phyloP scores from a whole-genome alignment of 2,113 vertebrate genomes.

The Sitta europaea region DNA sequence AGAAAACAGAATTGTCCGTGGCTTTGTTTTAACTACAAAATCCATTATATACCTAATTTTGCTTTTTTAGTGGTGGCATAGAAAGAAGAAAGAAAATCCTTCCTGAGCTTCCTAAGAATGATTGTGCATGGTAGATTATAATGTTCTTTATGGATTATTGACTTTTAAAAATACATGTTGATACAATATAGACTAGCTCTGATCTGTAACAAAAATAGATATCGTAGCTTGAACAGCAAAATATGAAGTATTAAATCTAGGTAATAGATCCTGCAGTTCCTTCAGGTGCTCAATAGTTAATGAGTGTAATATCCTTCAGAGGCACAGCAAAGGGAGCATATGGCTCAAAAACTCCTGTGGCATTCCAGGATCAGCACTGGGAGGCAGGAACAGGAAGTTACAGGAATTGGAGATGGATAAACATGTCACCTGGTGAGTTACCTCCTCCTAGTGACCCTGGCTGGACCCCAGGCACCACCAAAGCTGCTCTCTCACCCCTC shows the following conservation, averaged over 20 bases:
- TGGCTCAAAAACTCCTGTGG: neutral
- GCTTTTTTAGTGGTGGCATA: neutral
- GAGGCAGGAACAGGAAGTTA: neutral
- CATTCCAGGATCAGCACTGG: neutral
- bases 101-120: neutral
- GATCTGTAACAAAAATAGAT: conserved; percentile 29
- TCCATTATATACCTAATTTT: neutral
- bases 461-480: neutral
- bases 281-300: conserved; percentile 56
- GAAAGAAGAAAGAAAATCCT: neutral
- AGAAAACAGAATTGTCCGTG: neutral
- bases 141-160: conserved; percentile 21
- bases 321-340: neutral
- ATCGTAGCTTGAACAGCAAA: conserved; percentile 13
- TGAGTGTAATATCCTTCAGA: conserved; percentile 46
- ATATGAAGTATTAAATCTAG: conserved; percentile 38
- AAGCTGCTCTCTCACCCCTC: neutral
- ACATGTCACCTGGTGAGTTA: neutral
- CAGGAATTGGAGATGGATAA: neutral
- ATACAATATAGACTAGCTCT: neutral
- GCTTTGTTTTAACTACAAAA: conserved; percentile 22
- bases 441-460: neutral
- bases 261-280: conserved; percentile 39
- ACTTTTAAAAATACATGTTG: conserved; percentile 58
- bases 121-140: neutral